Evolutionary conservation across 2,113 vertebrate species (phyloP).

Genomic region (Chaetura pelagica): DNA sequence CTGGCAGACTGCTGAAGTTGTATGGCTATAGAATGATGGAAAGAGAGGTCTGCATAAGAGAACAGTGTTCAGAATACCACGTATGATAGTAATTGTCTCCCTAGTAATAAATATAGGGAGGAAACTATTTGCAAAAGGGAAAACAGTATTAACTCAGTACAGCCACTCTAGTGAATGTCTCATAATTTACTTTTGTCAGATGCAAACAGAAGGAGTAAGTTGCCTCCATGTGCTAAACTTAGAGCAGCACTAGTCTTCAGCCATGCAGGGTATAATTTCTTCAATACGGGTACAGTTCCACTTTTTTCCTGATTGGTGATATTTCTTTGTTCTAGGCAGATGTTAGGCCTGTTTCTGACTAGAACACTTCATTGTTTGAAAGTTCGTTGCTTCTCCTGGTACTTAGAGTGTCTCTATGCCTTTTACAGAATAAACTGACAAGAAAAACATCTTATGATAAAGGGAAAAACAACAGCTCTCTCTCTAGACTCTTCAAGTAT

Average conservation of each 20-base stretch:
- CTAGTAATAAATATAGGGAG: background rate
- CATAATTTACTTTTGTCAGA: background rate
- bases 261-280: background rate
- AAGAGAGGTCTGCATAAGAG: background rate
- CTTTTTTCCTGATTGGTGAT: background rate
- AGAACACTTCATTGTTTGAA: background rate
- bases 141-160: background rate
- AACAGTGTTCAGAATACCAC: background rate
- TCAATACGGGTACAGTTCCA: background rate
- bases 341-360: background rate
- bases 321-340: background rate
- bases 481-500: background rate
- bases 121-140: background rate
- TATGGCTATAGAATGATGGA: background rate
- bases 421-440: background rate
- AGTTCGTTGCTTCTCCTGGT: background rate
- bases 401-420: background rate
- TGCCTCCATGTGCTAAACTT: background rate
- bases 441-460: background rate
- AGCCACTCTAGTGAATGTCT: background rate
- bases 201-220: background rate
- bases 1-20: background rate
- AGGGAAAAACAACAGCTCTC: background rate
- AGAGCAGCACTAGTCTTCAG: background rate
- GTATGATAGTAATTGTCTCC: background rate